Base-by-base conservation (phyloP, 1,140 invertebrate genomes). In the Drosophila gunungcola region DNA sequence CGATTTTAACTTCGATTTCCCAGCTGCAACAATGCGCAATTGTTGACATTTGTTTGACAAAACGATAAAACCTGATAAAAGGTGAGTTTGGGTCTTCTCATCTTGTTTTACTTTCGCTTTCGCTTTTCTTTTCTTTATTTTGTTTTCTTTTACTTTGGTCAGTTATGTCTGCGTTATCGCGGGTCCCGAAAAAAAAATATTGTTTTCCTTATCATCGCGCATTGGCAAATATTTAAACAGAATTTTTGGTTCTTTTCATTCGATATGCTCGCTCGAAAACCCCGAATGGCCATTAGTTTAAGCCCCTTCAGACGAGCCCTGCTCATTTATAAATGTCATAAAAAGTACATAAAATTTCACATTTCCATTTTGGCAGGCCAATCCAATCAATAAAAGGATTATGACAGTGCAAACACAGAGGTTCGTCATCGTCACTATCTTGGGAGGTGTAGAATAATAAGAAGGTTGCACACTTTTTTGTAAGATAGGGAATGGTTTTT, bases 341-440 rank as follows among this genome's bases (percentile, higher is more conserved):
- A 77, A 77, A 52, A 38, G 41, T 56, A 69, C 52, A 52, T 52
- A 11, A 55, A 62, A 55, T 51, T 86, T 62, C 58, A 72, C 78
- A 65, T 77, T 79, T 45, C 43, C 27, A 56, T 80, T 70, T 84
- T 83, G 80, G 54, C 81, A 77, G 81, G 67, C 81, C 55, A 79
- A 76, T 88, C 74, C 83, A 83, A 88, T 88, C 84, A 88, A 88
- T 88, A 88, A 88, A 84, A 73, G 83, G 83, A 86, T 88, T 88
- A 80, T 69, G 83, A 86, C 83, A 86, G 83, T 80, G 42, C 65
- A 82, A 64, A 73, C 69, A 60, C 53, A 46, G 45, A 46, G 60
- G 73, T 72, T 61, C 46, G 69, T 73, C 69, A 73, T 52, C 45
- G 34, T 73, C 46, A 43, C 11, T 52, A 64, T 54, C 25, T 60